Base-by-base conservation (phyloP, 1,140 invertebrate genomes). In the Drosophila leontia region DNA sequence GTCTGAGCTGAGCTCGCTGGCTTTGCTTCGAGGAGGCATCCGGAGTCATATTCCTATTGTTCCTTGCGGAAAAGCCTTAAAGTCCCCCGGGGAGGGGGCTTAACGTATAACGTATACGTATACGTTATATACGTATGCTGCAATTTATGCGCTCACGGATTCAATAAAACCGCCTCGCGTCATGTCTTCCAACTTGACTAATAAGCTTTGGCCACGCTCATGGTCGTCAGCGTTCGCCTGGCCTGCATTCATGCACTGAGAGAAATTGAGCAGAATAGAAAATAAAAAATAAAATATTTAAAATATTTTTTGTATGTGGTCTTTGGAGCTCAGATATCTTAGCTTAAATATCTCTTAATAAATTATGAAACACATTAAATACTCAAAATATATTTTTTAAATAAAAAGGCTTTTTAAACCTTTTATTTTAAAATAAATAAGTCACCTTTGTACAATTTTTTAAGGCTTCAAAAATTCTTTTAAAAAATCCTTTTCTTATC, bases 101-200 rank as follows among this genome's bases (percentile, higher is more conserved):
- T 34, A 32, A 41, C 1, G 34, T 50, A 57, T 58, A 29, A 29
- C 2, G 51, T 55, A 47, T 57, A 47, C 7, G 50, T 37, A 34
- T 62, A 2, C 15, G 2, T 47, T 15, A 2, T 37, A 19, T 55
- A 37, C 13, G 53, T 41, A 57, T 63, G 50, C 23, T 76, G 61
- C 23, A 50, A 58, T 68, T 62, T 55, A 58, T 75, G 69, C 19
- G 61, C 51, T 61, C 81, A 80, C 65, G 81, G 57, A 72, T 80
- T 84, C 81, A 84, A 84, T 84, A 77, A 84, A 85, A 57, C 72
- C 59, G 81, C 75, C 59, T 39, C 50, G 62, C 39, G 37, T 63
- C 53, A 74, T 78, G 80, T 87, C 83, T 83, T 72, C 41, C 71
- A 62, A 60, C 45, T 82, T 86, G 83, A 86, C 82, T 86, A 87